These are phyloP conservation scores for Myiotriccus ornatus DNA, from an alignment of 2,797 vertebrate species.

Conservation along the genomic window DNA sequence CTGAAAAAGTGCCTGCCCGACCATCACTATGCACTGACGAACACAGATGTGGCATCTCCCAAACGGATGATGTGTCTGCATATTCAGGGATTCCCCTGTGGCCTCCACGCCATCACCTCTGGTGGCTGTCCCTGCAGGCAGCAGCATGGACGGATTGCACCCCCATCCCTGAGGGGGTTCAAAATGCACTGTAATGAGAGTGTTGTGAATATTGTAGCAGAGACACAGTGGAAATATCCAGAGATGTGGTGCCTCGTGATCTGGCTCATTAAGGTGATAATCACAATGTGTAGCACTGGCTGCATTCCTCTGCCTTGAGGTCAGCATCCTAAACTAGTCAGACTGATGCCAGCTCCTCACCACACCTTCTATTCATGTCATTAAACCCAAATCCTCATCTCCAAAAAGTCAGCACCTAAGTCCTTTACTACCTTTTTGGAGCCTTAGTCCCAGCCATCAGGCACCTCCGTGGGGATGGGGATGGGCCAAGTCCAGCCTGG, in stretches of 20 bases:
- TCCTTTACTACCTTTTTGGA: neutral
- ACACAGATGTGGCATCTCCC: neutral
- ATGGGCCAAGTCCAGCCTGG: neutral
- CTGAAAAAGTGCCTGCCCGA: neutral
- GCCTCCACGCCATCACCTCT: accelerated
- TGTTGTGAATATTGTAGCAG: neutral
- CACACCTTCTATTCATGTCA: neutral
- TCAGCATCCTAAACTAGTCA: slow-evolving; percentile 18
- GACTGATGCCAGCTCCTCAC: neutral
- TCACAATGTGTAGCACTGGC: neutral
- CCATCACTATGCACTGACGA: neutral
- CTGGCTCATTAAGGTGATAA: neutral
- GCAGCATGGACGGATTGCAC: neutral
- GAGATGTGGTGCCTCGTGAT: neutral
- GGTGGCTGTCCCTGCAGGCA: neutral
- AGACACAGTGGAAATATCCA: neutral
- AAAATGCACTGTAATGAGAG: neutral
- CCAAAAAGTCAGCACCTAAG: neutral
- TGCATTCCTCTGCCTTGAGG: slow-evolving; percentile 47
- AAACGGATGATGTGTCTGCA: accelerated
- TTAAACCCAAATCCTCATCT: neutral
- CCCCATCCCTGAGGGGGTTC: neutral
- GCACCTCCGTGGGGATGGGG: neutral
- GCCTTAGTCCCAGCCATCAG: neutral
- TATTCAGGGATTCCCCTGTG: neutral